Evolutionary conservation across 1,140 invertebrate species (phyloP).

Genomic region (Lasioglossum baleicum): DNA sequence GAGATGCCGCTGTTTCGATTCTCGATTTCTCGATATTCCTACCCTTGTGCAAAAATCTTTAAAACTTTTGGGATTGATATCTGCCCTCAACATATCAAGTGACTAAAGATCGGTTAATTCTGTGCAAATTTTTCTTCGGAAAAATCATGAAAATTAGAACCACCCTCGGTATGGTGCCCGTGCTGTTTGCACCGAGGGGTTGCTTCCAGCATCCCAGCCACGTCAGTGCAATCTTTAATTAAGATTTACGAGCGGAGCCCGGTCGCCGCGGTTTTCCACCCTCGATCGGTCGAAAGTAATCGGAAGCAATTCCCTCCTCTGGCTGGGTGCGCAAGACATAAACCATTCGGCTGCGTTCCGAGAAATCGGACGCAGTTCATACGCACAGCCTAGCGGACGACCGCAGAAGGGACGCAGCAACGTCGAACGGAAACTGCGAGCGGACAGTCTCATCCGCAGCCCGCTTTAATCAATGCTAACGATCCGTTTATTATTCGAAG

Average conservation of each 20-base stretch:
- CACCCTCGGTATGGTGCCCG: too few relatives aligned
- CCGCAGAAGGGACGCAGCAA: constrained; percentile 24
- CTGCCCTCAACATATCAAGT: too few relatives aligned
- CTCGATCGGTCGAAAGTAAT: constrained; percentile 20
- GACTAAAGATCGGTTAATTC: too few relatives aligned
- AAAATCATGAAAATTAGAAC: too few relatives aligned
- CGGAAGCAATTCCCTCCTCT: constrained; percentile 37
- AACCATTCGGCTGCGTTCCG: constrained; percentile 42
- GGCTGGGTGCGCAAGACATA: constrained; percentile 29
- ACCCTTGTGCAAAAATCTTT: too few relatives aligned
- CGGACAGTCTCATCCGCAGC: constrained; percentile 28
- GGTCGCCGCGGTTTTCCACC: background rate
- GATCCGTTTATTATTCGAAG: constrained; percentile 63
- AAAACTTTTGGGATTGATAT: too few relatives aligned
- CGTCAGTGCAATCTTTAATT: constrained; percentile 31
- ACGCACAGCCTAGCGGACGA: background rate
- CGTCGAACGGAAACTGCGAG: constrained; percentile 33
- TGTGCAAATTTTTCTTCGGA: too few relatives aligned
- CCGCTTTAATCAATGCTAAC: constrained; percentile 67
- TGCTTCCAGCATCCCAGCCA: background rate
- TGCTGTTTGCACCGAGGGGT: too few relatives aligned
- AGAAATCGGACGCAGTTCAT: constrained; percentile 24
- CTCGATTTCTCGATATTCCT: too few relatives aligned
- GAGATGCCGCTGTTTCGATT: too few relatives aligned
- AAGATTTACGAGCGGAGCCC: constrained; percentile 48